Evolutionary conservation across 2,113 vertebrate genomes (phyloP).

Genomic region (Callopanchax toddi): DNA sequence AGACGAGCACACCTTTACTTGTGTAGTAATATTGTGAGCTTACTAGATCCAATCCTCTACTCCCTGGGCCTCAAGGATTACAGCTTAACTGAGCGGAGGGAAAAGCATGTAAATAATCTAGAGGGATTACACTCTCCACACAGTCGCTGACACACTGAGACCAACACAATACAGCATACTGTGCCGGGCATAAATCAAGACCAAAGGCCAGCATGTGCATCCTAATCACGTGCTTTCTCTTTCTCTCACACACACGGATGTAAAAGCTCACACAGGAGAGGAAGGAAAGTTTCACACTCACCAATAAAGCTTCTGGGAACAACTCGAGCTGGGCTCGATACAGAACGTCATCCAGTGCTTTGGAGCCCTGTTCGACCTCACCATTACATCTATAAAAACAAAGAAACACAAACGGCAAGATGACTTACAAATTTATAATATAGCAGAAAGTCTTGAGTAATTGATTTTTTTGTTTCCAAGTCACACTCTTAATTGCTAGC

Average conservation of each 20-base stretch:
- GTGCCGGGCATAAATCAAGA: constrained; percentile 46
- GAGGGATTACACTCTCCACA: constrained; percentile 62
- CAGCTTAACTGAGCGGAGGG: constrained; percentile 59
- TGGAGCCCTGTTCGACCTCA: constrained; percentile 92
- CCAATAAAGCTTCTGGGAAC: constrained; percentile 95
- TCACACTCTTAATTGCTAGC: too few species aligned
- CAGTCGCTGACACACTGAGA: constrained; percentile 41
- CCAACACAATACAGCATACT: constrained; percentile 54
- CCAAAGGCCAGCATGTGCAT: constrained; percentile 37
- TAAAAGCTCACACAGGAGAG: constrained; percentile 1
- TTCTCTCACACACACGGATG: not conserved
- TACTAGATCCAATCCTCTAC: constrained; percentile 60
- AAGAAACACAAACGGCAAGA: too few species aligned
- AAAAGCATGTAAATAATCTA: constrained; percentile 76
- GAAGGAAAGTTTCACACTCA: constrained; percentile 77
- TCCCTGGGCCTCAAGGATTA: constrained; percentile 71
- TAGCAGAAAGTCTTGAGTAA: too few species aligned
- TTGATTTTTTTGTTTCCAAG: too few species aligned
- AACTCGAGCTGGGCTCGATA: constrained; percentile 96
- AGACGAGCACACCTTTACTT: constrained; percentile 56
- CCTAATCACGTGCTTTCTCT: constrained; percentile 43
- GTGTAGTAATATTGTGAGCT: constrained; percentile 58
- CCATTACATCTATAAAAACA: constrained; percentile 96
- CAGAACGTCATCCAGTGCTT: constrained; percentile 94
- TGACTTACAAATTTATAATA: too few species aligned